Evolutionary conservation across 2,797 vertebrate genomes (phyloP), one percentile per base, ranked within the genome.

Genomic region (Etheostoma nigrum): DNA sequence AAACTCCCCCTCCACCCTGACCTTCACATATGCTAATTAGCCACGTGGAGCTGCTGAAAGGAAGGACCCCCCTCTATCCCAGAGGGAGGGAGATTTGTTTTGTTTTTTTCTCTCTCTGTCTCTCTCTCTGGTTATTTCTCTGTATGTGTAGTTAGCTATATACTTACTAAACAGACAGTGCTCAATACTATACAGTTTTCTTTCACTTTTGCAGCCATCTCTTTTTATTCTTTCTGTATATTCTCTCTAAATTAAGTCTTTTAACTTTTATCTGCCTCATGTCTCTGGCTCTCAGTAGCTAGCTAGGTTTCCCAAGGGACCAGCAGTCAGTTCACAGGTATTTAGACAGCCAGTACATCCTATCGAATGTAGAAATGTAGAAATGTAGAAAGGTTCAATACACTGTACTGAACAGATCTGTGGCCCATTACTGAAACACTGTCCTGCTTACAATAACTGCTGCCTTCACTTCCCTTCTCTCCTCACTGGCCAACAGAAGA

Each of bases 21-120:
- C 96, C 96, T 97, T 97, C 95, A 96, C 95, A 95, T 95, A 96
- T 96, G 96, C 91, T 96, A 97, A 97, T 97, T 95, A 97, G 96
- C 96, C 96, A 94, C 88, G 96, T 95, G 97, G 91, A 88, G 86
- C 91, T 92, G 63, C 90, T 93, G 94, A 94, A 94, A 93, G 87
- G 88, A 91, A 92, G 83, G 86, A 89, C 90, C 86, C 88, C 36
- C 9, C 33, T 36, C 9, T 36, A 36, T 10, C 36, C 36, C 36
- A 36, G 9, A 36, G 36, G 36, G 68, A 49, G 13, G 68, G 82
- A 79, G 76, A 63, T 81, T 61, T 75, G 15, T 55, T 30, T 68
- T 72, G 70, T 44, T 63, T 25, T 53, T 76, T 63, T 12, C 7
- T 71, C 44, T 69, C 18, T 52, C 3, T 27, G 3, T 27, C 27